Evolutionary conservation across 2,113 vertebrate genomes (phyloP).

Genomic region (Aleadryas rufinucha): DNA sequence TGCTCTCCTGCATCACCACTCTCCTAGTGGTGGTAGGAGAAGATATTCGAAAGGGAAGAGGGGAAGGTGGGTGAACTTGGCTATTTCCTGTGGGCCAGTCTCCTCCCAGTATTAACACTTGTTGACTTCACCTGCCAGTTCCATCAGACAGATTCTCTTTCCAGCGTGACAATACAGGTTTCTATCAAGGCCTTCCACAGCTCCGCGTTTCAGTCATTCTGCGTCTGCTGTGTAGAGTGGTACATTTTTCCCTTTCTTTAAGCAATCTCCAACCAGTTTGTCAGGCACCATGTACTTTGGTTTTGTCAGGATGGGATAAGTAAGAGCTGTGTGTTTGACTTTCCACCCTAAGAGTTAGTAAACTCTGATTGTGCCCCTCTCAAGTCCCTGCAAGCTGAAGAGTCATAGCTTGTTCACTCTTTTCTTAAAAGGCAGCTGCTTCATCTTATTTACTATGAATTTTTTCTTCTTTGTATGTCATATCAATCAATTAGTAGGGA

Average conservation of each 20-base stretch:
- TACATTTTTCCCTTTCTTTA: not conserved
- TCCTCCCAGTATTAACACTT: not conserved
- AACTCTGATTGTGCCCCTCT: not conserved
- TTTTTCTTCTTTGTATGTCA: not conserved
- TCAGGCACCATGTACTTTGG: not conserved
- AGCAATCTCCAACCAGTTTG: not conserved
- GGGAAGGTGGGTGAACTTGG: not conserved
- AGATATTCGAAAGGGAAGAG: not conserved
- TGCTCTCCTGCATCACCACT: fast-evolving
- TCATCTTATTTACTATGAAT: not conserved
- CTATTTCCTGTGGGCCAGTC: not conserved
- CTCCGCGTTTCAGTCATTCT: not conserved
- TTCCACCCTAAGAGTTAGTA: not conserved
- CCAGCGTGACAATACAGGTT: fast-evolving
- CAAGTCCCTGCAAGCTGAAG: not conserved
- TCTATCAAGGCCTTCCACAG: fast-evolving
- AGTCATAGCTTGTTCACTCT: not conserved
- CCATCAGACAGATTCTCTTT: not conserved
- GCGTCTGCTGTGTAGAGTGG: too few relatives aligned
- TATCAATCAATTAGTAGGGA: not conserved
- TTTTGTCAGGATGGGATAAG: not conserved
- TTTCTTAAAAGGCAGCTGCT: not conserved
- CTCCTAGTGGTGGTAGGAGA: not conserved
- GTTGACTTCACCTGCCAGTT: not conserved
- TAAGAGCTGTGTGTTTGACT: not conserved